Conservation (phyloP, 2,797 vertebrate genomes). For the Lindbergichthys nudifrons region DNA sequence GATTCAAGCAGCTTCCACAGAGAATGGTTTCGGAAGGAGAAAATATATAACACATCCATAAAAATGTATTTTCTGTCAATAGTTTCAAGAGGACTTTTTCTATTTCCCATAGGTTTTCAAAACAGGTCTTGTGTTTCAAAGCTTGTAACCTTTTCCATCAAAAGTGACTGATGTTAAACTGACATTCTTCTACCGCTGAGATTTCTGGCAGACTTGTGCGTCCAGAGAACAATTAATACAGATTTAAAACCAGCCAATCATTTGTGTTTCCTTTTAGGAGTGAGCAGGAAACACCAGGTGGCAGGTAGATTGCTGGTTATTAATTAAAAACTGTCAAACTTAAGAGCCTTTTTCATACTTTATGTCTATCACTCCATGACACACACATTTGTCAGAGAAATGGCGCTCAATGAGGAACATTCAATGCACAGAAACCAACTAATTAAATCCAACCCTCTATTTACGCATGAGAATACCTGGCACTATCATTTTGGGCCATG, state of each 20-base stretch:
- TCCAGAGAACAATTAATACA: conserved; percentile 50
- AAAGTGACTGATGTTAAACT: neutral
- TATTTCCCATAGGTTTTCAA: neutral
- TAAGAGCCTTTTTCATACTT: conserved; percentile 46
- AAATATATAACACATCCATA: conserved; percentile 23
- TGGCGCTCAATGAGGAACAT: conserved; percentile 19
- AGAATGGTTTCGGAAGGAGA: conserved; percentile 33
- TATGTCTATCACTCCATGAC: conserved; percentile 39
- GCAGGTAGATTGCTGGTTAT: conserved; percentile 46
- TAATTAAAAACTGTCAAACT: conserved; percentile 64
- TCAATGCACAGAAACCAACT: conserved; percentile 23
- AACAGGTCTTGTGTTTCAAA: conserved; percentile 13
- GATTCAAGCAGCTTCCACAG: conserved; percentile 31
- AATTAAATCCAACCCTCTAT: conserved; percentile 9
- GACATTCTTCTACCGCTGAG: conserved; percentile 9
- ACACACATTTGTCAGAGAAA: conserved; percentile 43
- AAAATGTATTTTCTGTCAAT: conserved; percentile 15
- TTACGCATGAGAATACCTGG: conserved; percentile 7
- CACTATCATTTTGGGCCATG: neutral
- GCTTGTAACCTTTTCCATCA: conserved; percentile 19
- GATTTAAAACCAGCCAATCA: conserved; percentile 52
- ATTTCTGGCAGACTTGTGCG: conserved; percentile 8
- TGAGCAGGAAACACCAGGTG: conserved; percentile 58
- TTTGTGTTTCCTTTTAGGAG: conserved; percentile 46
- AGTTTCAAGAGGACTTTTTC: conserved; percentile 17